Evolutionary conservation across 2,797 vertebrate genomes (phyloP).

Genomic region (Choloepus didactylus): DNA sequence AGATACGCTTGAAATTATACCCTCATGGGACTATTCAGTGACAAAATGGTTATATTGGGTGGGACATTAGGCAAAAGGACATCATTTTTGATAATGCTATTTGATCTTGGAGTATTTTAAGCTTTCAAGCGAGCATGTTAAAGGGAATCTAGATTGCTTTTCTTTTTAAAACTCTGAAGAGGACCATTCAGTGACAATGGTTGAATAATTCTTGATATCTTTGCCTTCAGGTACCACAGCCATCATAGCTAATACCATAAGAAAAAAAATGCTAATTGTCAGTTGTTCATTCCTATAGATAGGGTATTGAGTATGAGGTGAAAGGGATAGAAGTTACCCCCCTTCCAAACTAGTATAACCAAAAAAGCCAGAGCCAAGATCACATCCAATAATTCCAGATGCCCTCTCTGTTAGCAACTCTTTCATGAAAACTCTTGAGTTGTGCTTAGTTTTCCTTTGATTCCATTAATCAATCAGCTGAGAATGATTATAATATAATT

Average conservation of each 20-base stretch:
- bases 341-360: background rate
- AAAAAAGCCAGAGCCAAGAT: background rate
- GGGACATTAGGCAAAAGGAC: background rate
- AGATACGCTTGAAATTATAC: background rate
- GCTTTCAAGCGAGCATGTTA: background rate
- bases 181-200: background rate
- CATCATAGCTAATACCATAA: background rate
- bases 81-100: background rate
- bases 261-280: background rate
- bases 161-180: slow-evolving; percentile 18
- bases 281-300: background rate
- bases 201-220: background rate
- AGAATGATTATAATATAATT: background rate
- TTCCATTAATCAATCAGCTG: background rate
- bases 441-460: background rate
- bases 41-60: background rate
- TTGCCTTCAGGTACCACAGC: background rate
- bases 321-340: background rate
- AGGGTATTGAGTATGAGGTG: background rate
- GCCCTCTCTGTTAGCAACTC: background rate
- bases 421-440: slow-evolving; percentile 8
- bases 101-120: background rate
- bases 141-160: background rate
- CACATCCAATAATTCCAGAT: background rate
- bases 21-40: background rate